Conservation (phyloP, 2,113 vertebrate species). For the Chelonoidis abingdonii region DNA sequence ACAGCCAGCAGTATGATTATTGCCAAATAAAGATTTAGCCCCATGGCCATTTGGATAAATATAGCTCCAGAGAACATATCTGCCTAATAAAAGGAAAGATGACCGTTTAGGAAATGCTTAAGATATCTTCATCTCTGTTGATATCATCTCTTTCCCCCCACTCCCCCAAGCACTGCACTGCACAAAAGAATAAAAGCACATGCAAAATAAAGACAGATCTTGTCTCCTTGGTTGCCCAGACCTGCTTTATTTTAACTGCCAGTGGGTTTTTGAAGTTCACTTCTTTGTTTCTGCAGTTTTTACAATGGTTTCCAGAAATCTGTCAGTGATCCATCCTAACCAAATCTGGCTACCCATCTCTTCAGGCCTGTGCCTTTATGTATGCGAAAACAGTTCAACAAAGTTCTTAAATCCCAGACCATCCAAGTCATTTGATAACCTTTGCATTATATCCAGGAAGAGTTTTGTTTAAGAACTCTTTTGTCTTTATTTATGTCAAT, state of each 20-base stretch:
- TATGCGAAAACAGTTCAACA: neutral
- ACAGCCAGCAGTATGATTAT: slow-evolving; percentile 87
- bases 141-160: neutral
- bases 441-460: neutral
- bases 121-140: neutral
- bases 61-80: slow-evolving; percentile 96
- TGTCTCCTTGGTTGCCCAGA: neutral
- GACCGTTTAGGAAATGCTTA: neutral
- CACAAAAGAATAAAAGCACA: neutral
- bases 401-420: neutral
- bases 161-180: neutral
- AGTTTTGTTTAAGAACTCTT: accelerated
- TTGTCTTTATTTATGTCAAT: neutral
- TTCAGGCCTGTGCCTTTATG: neutral
- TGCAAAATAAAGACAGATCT: neutral
- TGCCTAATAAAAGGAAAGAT: slow-evolving; percentile 79
- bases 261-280: neutral
- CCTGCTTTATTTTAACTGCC: neutral
- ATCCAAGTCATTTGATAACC: neutral
- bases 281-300: neutral
- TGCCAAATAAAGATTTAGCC: slow-evolving; percentile 92
- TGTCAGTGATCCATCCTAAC: neutral
- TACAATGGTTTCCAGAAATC: neutral
- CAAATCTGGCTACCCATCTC: neutral
- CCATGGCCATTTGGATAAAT: slow-evolving; percentile 92